These are phyloP conservation scores for Glaucomys volans DNA, from an alignment of 2,113 vertebrate genomes.

Conservation along the genomic window DNA sequence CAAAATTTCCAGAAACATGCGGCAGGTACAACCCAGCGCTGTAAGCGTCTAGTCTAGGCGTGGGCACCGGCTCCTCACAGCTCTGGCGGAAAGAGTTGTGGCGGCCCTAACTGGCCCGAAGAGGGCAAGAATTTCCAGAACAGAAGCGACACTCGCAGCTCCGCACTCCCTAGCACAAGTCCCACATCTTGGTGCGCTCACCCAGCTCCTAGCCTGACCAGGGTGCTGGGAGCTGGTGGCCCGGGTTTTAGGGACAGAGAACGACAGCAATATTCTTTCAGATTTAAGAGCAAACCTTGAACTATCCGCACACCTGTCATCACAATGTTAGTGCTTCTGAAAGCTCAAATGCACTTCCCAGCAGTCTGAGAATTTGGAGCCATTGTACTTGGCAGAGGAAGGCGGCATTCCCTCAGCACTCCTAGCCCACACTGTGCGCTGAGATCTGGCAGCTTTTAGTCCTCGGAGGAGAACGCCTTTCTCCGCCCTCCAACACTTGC, in stretches of 20 bases:
- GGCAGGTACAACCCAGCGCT: neutral
- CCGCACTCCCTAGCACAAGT: neutral
- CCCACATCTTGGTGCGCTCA: too few species aligned
- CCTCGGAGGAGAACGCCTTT: neutral
- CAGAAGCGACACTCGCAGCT: too few species aligned
- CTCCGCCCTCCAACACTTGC: neutral
- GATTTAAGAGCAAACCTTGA: neutral
- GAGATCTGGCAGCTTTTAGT: neutral
- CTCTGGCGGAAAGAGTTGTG: neutral
- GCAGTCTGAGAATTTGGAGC: neutral
- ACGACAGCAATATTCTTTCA: neutral
- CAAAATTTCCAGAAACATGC: neutral
- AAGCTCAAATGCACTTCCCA: neutral
- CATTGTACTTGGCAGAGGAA: neutral
- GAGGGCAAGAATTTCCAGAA: too few species aligned
- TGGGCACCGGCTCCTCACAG: too few species aligned
- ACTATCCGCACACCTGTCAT: neutral
- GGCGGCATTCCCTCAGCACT: neutral
- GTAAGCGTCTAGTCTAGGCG: too few species aligned
- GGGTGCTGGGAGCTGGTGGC: neutral
- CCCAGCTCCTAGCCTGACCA: neutral
- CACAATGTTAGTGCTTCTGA: neutral
- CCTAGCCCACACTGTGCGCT: neutral
- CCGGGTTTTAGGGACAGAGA: rapidly evolving
- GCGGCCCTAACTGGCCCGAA: neutral